Evolutionary conservation across 1,140 invertebrate species (phyloP).

Genomic region (Mizuhopecten yessoensis): DNA sequence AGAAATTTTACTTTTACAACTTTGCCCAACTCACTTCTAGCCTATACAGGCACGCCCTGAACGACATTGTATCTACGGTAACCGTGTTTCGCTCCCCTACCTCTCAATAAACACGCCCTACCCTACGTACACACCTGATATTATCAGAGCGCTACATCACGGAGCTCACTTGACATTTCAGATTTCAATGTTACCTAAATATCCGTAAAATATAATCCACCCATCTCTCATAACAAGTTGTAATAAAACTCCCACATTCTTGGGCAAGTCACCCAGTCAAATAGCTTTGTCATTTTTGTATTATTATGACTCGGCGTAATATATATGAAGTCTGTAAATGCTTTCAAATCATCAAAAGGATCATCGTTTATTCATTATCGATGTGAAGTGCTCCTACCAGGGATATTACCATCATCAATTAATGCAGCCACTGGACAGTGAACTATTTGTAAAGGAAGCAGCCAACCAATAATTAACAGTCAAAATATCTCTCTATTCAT

Average conservation of each 20-base stretch:
- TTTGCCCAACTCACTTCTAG: too few species aligned
- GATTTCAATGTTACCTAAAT: background rate
- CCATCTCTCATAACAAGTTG: background rate
- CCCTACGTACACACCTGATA: background rate
- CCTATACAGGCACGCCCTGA: too few species aligned
- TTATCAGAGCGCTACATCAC: background rate
- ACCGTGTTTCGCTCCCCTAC: too few species aligned
- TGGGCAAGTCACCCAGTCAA: background rate
- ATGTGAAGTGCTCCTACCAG: background rate
- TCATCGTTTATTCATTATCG: background rate
- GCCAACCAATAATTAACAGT: background rate
- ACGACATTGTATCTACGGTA: too few species aligned
- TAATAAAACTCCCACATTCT: background rate
- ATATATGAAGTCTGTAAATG: too few species aligned
- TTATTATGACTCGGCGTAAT: background rate
- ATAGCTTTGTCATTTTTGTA: too few species aligned
- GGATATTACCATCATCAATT: background rate
- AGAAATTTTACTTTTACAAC: too few species aligned
- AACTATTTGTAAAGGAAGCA: background rate
- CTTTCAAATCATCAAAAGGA: background rate
- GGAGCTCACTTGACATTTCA: background rate
- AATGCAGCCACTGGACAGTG: background rate
- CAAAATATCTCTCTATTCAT: background rate
- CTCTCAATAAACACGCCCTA: background rate
- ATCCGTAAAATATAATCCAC: slow-evolving; percentile 11